Evolutionary conservation across 2,797 vertebrate genomes (phyloP), one percentile per base, ranked within the genome.

Genomic region (Simalia tracyae): DNA sequence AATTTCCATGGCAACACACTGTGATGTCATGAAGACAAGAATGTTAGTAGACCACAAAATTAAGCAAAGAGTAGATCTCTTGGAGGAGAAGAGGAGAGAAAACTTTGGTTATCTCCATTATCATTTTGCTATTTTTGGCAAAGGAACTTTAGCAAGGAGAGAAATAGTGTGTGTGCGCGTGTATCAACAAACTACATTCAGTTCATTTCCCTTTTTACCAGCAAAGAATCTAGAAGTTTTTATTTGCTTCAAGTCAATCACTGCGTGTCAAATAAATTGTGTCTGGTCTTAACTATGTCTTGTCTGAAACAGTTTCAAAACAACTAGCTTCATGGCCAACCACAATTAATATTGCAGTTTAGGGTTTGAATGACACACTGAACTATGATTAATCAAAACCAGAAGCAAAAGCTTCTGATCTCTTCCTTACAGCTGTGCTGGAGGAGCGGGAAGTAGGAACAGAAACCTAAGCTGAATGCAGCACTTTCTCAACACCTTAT

Each of bases 1-100:
- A 66, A 57, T 92, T 95, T 94, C 89, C 87, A 89, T 92, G 90
- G 92, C n/a, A 81, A n/a, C 3, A 93, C 17, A 92, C 86, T 91
- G 31, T 91, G 84, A 91, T 89, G 19, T 94, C 60, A 57, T 89
- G 90, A 90, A 92, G n/a, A 89, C 7, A 87, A 85, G 36, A 86
- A 36, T 63, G 88, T 72, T 94, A 84, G n/a, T 93, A 92, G 84
- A 92, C 68, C 94, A 92, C 42, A 92, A 90, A 72, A 88, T 87
- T 91, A 95, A 19, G 88, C 56, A 93, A 56, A 60, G 92, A 90
- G 36, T n/a, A 28, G n/a, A 22, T 88, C 59, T 84, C 59, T 22
- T 12, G 50, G 50, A 68, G 11, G 63, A 64, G 22, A 2, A 64
- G 63, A 66, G 28, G 24, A 8, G 19, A 26, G 19, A 26, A 9